A percentile compares a stretch with the other conserved stretches of the same genome.
phyloP scores from a whole-genome alignment of 2,113 vertebrate genomes.

The Nanger granti region DNA sequence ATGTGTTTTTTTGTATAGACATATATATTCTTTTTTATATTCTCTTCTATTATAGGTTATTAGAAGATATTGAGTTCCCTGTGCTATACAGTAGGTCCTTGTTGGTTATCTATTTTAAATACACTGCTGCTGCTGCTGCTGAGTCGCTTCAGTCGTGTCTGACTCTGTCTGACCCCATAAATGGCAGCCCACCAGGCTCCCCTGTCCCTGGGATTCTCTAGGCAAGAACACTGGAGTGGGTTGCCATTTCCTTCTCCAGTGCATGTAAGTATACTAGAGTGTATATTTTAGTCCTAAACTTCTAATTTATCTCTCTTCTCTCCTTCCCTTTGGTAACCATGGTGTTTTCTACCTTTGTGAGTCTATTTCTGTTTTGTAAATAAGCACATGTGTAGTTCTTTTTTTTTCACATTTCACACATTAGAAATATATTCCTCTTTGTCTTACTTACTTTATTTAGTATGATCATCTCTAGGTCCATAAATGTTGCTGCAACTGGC shows the following conservation, averaged over 20 bases:
- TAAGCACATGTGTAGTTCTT: background rate
- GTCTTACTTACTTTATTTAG: background rate
- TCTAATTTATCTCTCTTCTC: background rate
- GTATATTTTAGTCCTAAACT: background rate
- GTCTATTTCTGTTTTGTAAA: background rate
- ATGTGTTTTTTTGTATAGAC: background rate
- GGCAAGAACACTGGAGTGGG: too few species aligned
- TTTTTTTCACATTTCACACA: background rate
- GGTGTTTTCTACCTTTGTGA: background rate
- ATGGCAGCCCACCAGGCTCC: too few species aligned
- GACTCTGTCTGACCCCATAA: rapidly evolving
- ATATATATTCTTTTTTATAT: background rate
- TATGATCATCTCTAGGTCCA: background rate
- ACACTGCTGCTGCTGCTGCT: too few species aligned
- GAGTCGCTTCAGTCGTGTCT: rapidly evolving
- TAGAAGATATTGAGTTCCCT: background rate
- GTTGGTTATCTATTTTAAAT: background rate
- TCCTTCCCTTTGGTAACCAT: background rate
- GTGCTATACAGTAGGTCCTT: background rate
- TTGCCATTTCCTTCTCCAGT: too few species aligned
- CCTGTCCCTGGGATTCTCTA: too few species aligned
- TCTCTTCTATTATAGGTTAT: background rate
- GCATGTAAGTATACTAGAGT: background rate
- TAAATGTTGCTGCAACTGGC: background rate
- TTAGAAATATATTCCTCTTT: background rate